phyloP scores from a whole-genome alignment of 2,888 invertebrate genomes.

The Nemurella pictetii region DNA sequence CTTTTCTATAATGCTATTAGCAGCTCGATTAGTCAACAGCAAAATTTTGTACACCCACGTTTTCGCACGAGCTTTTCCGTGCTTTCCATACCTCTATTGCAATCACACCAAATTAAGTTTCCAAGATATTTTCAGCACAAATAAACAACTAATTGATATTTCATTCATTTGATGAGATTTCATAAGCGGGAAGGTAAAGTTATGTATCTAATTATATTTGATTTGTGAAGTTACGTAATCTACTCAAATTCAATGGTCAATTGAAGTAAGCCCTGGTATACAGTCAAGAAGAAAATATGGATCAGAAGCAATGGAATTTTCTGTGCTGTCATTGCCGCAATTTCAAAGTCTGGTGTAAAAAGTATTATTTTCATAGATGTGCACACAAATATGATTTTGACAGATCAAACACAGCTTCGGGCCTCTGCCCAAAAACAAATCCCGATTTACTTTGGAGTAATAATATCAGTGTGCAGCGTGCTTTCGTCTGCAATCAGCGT shows the following conservation, averaged over 20 bases:
- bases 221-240: not conserved
- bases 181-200: not conserved
- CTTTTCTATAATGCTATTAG: too few species aligned
- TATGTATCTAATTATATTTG: not conserved
- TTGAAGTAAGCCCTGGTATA: not conserved
- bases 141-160: not conserved
- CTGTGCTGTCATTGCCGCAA: too few species aligned
- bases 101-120: not conserved
- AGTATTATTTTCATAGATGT: not conserved
- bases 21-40: too few species aligned
- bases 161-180: not conserved
- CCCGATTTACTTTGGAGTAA: not conserved
- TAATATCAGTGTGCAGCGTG: not conserved
- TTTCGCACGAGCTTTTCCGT: too few species aligned
- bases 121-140: not conserved
- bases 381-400: not conserved
- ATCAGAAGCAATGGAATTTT: too few species aligned
- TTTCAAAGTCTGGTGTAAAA: too few species aligned
- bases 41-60: too few species aligned
- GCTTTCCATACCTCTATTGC: too few species aligned
- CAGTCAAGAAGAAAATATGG: too few species aligned
- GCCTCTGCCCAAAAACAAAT: not conserved
- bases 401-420: too few species aligned
- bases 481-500: not conserved
- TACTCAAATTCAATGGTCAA: not conserved